Percentiles rank a stretch among this genome's conserved stretches.
Conservation (phyloP, 1,140 invertebrate species). For the Berghia stephanieae region DNA sequence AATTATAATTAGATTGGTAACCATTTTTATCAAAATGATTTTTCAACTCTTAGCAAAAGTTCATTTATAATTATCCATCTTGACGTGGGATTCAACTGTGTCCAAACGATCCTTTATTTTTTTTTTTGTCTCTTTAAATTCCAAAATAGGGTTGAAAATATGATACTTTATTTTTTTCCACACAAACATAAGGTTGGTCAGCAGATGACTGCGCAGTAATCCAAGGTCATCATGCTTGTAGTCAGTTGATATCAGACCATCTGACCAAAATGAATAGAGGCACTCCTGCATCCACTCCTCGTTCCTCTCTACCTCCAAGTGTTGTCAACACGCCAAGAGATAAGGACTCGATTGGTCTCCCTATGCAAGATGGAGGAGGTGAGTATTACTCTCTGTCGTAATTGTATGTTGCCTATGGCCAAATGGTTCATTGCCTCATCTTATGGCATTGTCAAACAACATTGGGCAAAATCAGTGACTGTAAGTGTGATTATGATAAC, state of each 20-base stretch:
- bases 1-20: no score
- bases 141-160: not conserved
- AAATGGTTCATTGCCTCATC: not conserved
- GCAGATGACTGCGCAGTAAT: slow-evolving; percentile 58
- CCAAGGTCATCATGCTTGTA: slow-evolving; percentile 50
- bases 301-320: slow-evolving; percentile 32
- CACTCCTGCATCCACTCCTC: slow-evolving; percentile 37
- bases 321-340: slow-evolving; percentile 17
- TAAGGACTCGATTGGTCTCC: slow-evolving; percentile 41
- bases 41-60: no score
- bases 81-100: no score
- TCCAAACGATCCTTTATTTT: no score
- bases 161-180: not conserved
- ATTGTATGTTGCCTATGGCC: not conserved
- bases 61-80: no score
- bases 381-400: slow-evolving; percentile 9
- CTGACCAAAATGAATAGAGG: slow-evolving; percentile 28
- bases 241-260: slow-evolving; percentile 53
- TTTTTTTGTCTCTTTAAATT: no score
- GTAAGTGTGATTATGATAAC: no score
- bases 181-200: slow-evolving; percentile 46
- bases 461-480: no score
- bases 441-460: not conserved
- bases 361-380: slow-evolving; percentile 43
- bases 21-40: no score